Base-by-base conservation (phyloP, 2,113 vertebrate species). In the Scomber scombrus region DNA sequence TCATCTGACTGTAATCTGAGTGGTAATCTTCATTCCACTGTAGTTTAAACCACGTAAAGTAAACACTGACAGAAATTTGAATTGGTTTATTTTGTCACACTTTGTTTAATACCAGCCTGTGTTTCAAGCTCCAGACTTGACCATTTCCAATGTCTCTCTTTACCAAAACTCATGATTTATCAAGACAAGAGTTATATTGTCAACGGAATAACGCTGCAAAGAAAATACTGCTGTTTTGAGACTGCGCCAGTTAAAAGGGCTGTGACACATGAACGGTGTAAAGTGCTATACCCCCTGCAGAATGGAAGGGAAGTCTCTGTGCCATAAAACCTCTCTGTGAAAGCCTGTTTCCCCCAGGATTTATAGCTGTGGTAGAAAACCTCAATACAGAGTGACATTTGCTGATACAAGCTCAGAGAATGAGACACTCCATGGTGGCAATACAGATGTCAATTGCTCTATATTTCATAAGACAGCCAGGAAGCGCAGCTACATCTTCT, bases 301-400 rank as follows among this genome's bases (percentile, higher is more conserved):
- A 88, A 95, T 84, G 82, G 90, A 94, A 90, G 92, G 95, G 94
- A 95, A 94, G 93, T 95, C 80, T 89, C 81, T 89, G 82, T 77
- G 87, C 91, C 91, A 89, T 95, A 95, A 95, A 95, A 93, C 71
- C 47, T 90, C 81, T 87, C 88, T 81, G 87, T 92, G 78, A 90
- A 88, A 88, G 86, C 88, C 93, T 91, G 91, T 93, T 91, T 88
- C 87, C 86, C 82, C 78, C 79, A 85, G 84, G 91, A 95, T 95
- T 95, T 95, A 95, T 88, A 89, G 88, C 87, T 21, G 63, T 86
- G 61, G 84, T 56, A 89, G 88, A 81, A 93, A 92, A 79, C 84
- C 80, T 88, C 88, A 80, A 78, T 70, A 81, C 85, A 90, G 87
- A 91, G 89, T 87, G 82, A 82, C 92, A 92, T 94, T 93, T 94